A percentile compares a stretch with the other conserved stretches of the same genome.
Evolutionary conservation across 2,888 invertebrate species (phyloP).

Genomic region (Tetropium fuscum): DNA sequence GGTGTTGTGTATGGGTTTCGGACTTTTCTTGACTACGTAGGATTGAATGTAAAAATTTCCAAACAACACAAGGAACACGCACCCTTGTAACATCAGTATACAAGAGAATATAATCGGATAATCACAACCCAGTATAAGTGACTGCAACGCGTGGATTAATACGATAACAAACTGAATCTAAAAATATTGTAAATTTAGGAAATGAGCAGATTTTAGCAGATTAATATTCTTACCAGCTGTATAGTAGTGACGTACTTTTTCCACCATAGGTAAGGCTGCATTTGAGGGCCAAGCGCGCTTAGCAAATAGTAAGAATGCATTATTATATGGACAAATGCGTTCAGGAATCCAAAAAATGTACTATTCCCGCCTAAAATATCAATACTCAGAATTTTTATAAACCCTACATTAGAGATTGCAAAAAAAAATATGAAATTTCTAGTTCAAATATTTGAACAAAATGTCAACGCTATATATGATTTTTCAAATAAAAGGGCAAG

Average conservation of each 20-base stretch:
- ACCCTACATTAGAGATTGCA: no score
- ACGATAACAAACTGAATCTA: not conserved
- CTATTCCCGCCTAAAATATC: slow-evolving; percentile 2
- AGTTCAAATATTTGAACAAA: no score
- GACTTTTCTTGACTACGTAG: no score
- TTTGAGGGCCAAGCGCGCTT: not conserved
- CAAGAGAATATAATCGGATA: not conserved
- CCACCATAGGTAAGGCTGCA: slow-evolving; percentile 6
- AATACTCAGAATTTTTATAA: no score
- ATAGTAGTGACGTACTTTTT: slow-evolving; percentile 5
- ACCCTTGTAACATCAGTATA: no score
- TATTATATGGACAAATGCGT: slow-evolving; percentile 3
- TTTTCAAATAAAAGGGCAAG: no score
- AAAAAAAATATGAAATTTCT: no score
- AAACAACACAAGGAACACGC: no score
- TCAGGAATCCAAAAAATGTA: slow-evolving; percentile 1
- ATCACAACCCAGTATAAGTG: not conserved
- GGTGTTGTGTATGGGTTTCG: no score
- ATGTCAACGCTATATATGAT: no score
- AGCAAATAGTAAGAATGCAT: slow-evolving; percentile 5
- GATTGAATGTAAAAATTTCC: no score
- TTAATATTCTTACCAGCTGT: not conserved
- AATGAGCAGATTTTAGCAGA: not conserved
- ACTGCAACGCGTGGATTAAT: not conserved
- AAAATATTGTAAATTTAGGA: not conserved